phyloP scores from a whole-genome alignment of 2,113 vertebrate genomes.

The Raja brachyura region DNA sequence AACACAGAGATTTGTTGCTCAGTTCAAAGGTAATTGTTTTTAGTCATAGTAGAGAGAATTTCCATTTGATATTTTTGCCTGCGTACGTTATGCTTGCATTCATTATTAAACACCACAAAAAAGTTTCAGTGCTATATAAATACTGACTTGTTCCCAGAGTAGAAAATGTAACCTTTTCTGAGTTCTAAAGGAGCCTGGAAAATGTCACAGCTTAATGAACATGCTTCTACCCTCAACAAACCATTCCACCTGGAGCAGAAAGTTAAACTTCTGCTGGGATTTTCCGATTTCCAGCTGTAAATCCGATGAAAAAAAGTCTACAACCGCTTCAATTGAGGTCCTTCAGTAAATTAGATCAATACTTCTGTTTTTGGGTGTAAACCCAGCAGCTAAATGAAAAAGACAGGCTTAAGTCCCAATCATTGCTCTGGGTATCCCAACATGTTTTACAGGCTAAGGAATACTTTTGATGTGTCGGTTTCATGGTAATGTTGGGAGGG shows the following conservation, averaged over 20 bases:
- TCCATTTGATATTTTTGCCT: not conserved
- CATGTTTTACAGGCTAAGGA: too few relatives aligned
- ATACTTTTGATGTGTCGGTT: too few relatives aligned
- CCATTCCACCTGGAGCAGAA: too few relatives aligned
- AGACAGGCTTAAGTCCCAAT: too few relatives aligned
- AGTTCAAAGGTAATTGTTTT: conserved; percentile 6
- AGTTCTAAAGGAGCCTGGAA: not conserved
- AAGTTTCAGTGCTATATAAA: not conserved
- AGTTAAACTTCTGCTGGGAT: not conserved
- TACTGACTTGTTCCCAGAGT: not conserved
- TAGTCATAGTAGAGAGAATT: not conserved
- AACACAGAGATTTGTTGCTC: not conserved
- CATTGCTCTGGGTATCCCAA: too few relatives aligned
- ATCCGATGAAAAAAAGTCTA: not conserved
- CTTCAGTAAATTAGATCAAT: not conserved
- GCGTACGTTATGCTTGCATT: not conserved
- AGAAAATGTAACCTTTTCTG: not conserved
- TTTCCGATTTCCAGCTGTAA: not conserved
- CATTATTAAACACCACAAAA: not conserved
- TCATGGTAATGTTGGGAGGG: too few relatives aligned
- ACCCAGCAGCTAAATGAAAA: not conserved
- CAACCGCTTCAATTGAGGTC: not conserved
- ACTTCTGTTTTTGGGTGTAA: not conserved
- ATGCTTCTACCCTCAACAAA: not conserved
- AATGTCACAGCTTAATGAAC: not conserved